Conservation (phyloP, 2,797 vertebrate genomes). For the Zonotrichia albicollis region DNA sequence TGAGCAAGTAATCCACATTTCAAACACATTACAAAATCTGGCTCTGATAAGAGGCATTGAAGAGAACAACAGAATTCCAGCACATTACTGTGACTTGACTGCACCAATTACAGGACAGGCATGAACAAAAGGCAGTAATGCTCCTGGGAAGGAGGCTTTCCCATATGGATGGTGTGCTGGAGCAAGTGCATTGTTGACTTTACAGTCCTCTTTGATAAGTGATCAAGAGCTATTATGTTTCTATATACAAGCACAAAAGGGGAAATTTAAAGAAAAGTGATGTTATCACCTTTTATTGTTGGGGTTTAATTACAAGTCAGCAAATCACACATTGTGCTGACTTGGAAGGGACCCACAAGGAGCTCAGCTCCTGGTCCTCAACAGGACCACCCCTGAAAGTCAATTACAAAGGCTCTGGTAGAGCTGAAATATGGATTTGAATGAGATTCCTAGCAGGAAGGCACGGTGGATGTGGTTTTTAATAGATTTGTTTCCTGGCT, state of each 20-base stretch:
- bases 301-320: conserved; percentile 13
- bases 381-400: background rate
- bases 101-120: conserved; percentile 43
- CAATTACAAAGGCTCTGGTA: background rate
- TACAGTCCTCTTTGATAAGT: conserved; percentile 17
- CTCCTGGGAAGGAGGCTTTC: conserved; percentile 41
- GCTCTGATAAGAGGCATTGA: conserved; percentile 53
- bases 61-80: conserved; percentile 40
- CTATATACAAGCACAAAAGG: background rate
- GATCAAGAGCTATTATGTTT: background rate
- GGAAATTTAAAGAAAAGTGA: background rate
- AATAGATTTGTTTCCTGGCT: background rate
- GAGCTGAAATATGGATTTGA: background rate
- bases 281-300: conserved; percentile 1
- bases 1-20: conserved; percentile 62
- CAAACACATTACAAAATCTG: conserved; percentile 42
- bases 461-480: background rate
- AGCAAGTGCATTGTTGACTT: background rate
- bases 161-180: background rate
- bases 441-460: background rate
- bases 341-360: background rate
- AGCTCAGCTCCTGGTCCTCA: background rate
- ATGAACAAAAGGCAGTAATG: conserved; percentile 52
- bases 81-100: conserved; percentile 56
- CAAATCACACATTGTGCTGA: background rate